These are phyloP conservation scores for Muraenolepis orangiensis DNA, from an alignment of 2,797 vertebrate species.

Conservation along the genomic window DNA sequence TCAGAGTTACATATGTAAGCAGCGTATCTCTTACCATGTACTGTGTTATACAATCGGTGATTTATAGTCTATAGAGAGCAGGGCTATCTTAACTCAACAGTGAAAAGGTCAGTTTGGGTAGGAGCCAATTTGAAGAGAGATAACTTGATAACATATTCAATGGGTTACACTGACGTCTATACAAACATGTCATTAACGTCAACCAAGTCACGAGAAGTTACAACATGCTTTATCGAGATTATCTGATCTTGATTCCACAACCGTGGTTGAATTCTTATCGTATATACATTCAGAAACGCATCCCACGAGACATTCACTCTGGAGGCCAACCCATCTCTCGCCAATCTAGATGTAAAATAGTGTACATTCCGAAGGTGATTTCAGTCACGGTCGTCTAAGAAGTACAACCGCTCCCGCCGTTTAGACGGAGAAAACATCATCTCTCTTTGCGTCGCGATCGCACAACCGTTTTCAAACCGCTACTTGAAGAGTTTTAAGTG, in stretches of 20 bases:
- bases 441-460: too few species aligned
- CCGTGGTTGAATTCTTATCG: background rate
- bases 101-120: constrained; percentile 36
- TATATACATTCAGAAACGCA: background rate
- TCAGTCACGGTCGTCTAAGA: background rate
- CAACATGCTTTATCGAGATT: too few species aligned
- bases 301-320: background rate
- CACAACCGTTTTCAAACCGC: background rate
- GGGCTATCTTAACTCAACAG: background rate
- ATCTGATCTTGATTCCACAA: background rate
- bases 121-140: background rate
- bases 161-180: background rate
- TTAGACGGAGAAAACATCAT: too few species aligned
- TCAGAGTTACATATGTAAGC: background rate
- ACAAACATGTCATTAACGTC: background rate
- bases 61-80: background rate
- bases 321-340: background rate
- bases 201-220: background rate
- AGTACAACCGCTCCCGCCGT: too few species aligned
- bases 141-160: background rate
- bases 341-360: background rate
- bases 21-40: background rate
- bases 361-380: background rate
- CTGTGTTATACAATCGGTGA: background rate
- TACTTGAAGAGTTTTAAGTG: background rate